Base-by-base conservation (phyloP, 2,797 vertebrate genomes). In the Xenops minutus region DNA sequence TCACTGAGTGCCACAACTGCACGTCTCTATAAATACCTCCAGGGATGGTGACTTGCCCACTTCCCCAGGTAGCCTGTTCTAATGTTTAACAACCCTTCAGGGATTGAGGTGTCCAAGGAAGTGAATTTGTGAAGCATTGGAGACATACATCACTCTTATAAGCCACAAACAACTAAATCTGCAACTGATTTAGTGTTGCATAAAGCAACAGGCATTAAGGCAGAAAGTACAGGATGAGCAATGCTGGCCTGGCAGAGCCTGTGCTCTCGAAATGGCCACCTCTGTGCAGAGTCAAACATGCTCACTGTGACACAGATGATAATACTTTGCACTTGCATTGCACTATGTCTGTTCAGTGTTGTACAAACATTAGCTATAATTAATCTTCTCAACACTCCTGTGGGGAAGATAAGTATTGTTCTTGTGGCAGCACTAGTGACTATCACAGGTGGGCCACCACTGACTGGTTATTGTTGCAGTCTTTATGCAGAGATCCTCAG, bases 181-280 rank as follows among this genome's bases (percentile, higher is more conserved):
- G 58, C 36, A 75, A 4, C 16, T 66, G 79, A 14, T 61, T 22
- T 48, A 34, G 23, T 1, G 13, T 49, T 48, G 36, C 14, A 20
- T 37, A 27, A 68, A 69, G 44, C 27, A 63, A 19, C 15, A 32
- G 69, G 10, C 9, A 3, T 26, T 39, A 64, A 44, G 56, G 36
- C 19, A 51, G 73, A 16, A 59, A 54, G 29, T 11, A 24, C 30
- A 30, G 30, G 36, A 13, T 39, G 46, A 55, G 55, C 17, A 23
- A 6, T 0, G 1, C 22, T 27, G 56, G 23, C 3, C 2, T 24
- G 68, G 74, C 36, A 26, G 17, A 32, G 48, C 23, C 59, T 37
- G n/a, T 58, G 37, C 58, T 54, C n/a, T 46, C 11, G 32, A 49
- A 80, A 39, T 3, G 1, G 4, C 19, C 12, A 34, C 14, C 30